phyloP scores from a whole-genome alignment of 2,113 vertebrate genomes.

The Phaethon lepturus region DNA sequence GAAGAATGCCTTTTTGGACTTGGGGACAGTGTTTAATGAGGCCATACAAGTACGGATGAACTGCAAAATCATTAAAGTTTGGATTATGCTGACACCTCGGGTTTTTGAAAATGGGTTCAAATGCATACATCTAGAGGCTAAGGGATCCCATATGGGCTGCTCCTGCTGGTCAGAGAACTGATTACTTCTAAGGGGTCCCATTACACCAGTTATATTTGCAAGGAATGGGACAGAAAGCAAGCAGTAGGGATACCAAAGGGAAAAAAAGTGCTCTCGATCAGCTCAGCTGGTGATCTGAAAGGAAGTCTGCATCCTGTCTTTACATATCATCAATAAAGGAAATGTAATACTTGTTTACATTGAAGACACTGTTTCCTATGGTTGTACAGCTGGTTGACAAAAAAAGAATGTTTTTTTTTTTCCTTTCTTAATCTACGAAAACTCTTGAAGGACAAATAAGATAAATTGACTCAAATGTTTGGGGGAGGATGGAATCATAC shows the following conservation, averaged over 20 bases:
- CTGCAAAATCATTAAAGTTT: neutral
- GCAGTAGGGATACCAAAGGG: neutral
- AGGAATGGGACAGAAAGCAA: neutral
- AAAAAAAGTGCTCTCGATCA: neutral
- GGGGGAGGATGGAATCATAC: neutral
- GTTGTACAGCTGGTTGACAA: neutral
- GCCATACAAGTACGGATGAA: neutral
- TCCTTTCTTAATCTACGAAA: neutral
- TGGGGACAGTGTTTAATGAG: neutral
- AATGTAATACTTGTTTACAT: neutral
- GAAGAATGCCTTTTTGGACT: neutral
- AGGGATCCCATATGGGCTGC: neutral
- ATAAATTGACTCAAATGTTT: neutral
- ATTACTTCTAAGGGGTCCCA: neutral
- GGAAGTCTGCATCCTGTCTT: neutral
- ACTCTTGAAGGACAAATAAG: neutral
- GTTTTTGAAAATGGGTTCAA: neutral
- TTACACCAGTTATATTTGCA: neutral
- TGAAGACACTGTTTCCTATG: neutral
- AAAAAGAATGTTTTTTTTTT: fast-evolving
- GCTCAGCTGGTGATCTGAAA: neutral
- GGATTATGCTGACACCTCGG: neutral
- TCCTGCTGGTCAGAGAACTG: neutral
- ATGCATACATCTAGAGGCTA: neutral
- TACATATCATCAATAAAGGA: neutral